Evolutionary conservation across 2,888 invertebrate species (phyloP), one percentile per base, ranked within the genome.

Genomic region (Scaptomyza tumidula): DNA sequence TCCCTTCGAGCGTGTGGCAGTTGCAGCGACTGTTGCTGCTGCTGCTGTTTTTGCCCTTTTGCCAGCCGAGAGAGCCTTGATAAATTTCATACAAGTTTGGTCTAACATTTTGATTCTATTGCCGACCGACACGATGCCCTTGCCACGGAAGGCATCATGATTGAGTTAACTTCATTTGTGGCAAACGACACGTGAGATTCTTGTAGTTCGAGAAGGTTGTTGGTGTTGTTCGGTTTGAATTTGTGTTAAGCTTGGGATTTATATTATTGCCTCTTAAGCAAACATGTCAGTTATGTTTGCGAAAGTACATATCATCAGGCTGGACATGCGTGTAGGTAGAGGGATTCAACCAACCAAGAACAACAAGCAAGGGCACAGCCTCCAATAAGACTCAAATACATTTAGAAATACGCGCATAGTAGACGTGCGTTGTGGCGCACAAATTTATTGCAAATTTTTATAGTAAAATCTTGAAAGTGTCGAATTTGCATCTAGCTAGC

Each of bases 241-340:
- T 76, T 78, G 77, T 80, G 74, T 80, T 76, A 73, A 62, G 80
- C 33, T 73, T 75, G 82, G 78, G 71, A 86, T 86, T 86, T 86
- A 86, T 86, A 88, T 80, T 74, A 86, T 80, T 75, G 80, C 80
- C 74, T 83, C 84, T 88, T 88, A 80, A 80, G 80, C 86, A 75
- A 89, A 86, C 86, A 86, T 86, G 86, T 89, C 86, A 86, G 86
- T 89, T 86, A 89, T 86, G 89, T 88, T 88, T 78, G 87, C 89
- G 71, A 88, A 89, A 89, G 75, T 85, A 86, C 89, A 89, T 81
- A 86, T 89, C 89, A 86, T 87, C 86, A 80, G 75, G 71, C 78
- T 70, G 88, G 89, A 86, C 85, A 89, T 89, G 88, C 89, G 89
- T 86, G 85, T 86, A 86, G 85, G 89, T 71, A 87, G 68, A 33